These are phyloP conservation scores for Petrocephalus zakoni DNA, from an alignment of 2,113 vertebrate species.

Conservation along the genomic window DNA sequence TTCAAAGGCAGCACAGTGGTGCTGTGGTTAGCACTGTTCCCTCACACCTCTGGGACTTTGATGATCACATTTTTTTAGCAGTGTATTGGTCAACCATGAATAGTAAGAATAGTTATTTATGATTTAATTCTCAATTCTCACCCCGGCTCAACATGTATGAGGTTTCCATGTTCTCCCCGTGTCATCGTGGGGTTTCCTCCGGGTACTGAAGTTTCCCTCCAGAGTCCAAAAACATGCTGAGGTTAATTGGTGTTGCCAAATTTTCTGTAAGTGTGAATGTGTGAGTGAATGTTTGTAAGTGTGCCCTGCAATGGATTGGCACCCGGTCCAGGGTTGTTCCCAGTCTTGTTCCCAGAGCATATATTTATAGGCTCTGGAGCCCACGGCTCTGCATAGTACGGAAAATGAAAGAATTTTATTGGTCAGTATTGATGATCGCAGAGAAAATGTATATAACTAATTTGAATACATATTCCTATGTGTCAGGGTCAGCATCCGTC, in stretches of 20 bases:
- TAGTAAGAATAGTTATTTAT: no score
- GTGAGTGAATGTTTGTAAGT: background rate
- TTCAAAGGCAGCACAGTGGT: background rate
- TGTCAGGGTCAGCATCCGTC: no score
- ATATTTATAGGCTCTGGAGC: background rate
- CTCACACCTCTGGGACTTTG: background rate
- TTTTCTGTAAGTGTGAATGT: background rate
- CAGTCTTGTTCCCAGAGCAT: background rate
- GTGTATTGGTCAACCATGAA: background rate
- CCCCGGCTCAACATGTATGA: background rate
- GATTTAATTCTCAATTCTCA: no score
- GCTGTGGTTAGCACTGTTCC: background rate
- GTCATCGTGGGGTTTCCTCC: background rate
- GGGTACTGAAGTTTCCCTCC: background rate
- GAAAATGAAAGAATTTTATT: background rate
- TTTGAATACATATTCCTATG: background rate
- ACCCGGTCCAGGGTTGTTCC: background rate
- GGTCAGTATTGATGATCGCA: background rate
- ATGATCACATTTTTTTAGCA: background rate
- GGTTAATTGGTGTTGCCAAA: background rate
- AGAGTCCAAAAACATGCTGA: background rate
- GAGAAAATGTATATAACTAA: background rate
- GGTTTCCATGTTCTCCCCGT: background rate
- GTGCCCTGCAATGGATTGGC: background rate
- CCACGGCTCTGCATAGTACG: background rate